Base-by-base conservation (phyloP, 2,113 vertebrate species). In the Lampris incognitus region DNA sequence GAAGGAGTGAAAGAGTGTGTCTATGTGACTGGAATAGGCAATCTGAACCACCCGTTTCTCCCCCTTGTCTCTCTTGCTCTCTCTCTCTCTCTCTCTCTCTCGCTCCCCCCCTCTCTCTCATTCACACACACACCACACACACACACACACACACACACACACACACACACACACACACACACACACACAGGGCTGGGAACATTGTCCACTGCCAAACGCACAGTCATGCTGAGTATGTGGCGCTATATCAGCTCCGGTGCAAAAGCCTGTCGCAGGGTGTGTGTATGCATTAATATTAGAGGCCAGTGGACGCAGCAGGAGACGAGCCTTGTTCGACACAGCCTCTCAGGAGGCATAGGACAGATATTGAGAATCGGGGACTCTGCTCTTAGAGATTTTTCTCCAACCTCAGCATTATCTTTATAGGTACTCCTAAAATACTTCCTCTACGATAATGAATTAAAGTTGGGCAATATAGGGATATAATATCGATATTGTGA, bases 21-120 rank as follows among this genome's bases (percentile, higher is more conserved):
- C 44, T 70, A 72, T 87, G 87, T 89, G 89, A 91, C 85, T 88
- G 83, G 86, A 89, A 87, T 91, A 80, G 78, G 55, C 82, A 86
- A 91, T 91, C 75, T 72, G 61, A 76, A 76, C 77, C 66, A 40
- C 51, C 24, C 74, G 52, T 65, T 65, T 50, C 55, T 65, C 69
- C 68, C 63, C 57, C 40, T 44, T 9, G 8, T 46, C 7, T 37
- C n/a, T 24, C 55, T 1, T 4, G 9, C n/a, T 52, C 51, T 49
- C 50, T 42, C 37, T 11, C n/a, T 52, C 51, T 49, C 50, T 42
- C 37, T 11, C 61, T 11, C 44, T 37, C n/a, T 24, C 55, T 1
- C n/a, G 9, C 55, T 57, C 39, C 6, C 9, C 42, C 56, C 63
- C n/a, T 52, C 51, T 49, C 50, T 42, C 37, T 11, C 40, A 3